phyloP scores from a whole-genome alignment of 2,113 vertebrate species.

The Archilochus colubris region DNA sequence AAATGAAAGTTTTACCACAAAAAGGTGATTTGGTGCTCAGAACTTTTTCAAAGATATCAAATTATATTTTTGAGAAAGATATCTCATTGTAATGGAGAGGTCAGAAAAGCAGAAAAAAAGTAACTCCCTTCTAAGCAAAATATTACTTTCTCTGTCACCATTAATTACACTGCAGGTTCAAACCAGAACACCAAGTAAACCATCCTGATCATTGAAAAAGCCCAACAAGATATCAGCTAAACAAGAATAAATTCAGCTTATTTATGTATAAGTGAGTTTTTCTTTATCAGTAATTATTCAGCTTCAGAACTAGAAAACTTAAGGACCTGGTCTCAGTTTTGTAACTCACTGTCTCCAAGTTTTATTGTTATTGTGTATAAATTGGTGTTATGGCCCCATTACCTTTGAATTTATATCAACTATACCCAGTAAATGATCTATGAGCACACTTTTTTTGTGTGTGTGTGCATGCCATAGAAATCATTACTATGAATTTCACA shows the following conservation, averaged over 20 bases:
- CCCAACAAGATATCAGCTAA: neutral
- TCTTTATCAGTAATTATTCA: neutral
- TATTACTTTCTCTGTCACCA: neutral
- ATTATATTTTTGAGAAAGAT: neutral
- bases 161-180: neutral
- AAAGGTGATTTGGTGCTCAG: neutral
- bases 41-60: neutral
- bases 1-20: neutral
- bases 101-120: neutral
- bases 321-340: neutral
- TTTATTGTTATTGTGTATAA: neutral
- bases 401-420: neutral
- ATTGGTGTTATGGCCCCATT: rapidly evolving
- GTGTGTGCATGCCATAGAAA: neutral
- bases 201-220: neutral
- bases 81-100: neutral
- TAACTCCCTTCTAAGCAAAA: neutral
- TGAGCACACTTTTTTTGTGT: neutral
- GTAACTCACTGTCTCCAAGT: neutral
- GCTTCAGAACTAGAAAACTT: neutral
- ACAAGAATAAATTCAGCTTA: neutral
- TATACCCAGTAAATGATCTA: neutral
- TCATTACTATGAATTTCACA: neutral
- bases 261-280: neutral
- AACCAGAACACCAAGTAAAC: neutral